Percentiles rank a stretch among this genome's conserved stretches.
Evolutionary conservation across 2,888 invertebrate genomes (phyloP).

Genomic region (Leptinotarsa juncta): DNA sequence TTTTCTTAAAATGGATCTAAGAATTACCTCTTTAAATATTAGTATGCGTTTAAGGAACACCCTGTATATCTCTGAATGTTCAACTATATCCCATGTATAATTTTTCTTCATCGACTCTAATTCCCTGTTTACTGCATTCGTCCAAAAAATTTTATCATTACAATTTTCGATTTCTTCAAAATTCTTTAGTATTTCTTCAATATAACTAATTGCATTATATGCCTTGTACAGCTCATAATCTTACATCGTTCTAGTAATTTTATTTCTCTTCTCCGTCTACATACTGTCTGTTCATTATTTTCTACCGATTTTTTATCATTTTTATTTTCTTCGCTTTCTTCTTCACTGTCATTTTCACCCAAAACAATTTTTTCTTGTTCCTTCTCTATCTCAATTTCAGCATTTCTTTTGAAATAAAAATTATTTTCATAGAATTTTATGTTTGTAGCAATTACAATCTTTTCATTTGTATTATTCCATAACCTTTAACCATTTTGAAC

Average conservation of each 20-base stretch:
- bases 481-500: conserved; percentile 26
- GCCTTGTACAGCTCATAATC: conserved; percentile 29
- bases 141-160: no score
- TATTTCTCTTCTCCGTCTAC: not conserved
- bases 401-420: conserved; percentile 25
- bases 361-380: not conserved
- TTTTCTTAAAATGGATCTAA: no score
- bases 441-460: no score
- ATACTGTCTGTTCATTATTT: not conserved
- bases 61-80: not conserved
- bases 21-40: no score
- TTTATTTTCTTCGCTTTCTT: not conserved
- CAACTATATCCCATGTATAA: conserved; percentile 20
- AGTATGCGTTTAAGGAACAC: no score
- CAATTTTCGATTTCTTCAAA: conserved; percentile 18
- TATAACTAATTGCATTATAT: conserved; percentile 20
- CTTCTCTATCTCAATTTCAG: conserved; percentile 5
- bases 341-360: conserved; percentile 20
- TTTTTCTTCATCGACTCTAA: conserved; percentile 19
- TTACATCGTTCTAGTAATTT: conserved; percentile 12
- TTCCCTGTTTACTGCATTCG: conserved; percentile 4
- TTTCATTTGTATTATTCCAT: conserved; percentile 23
- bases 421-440: conserved; percentile 33
- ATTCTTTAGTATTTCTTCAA: conserved; percentile 21
- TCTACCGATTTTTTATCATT: conserved; percentile 14